phyloP scores from a whole-genome alignment of 2,888 invertebrate species.

The Nematopogon swammerdamellus region DNA sequence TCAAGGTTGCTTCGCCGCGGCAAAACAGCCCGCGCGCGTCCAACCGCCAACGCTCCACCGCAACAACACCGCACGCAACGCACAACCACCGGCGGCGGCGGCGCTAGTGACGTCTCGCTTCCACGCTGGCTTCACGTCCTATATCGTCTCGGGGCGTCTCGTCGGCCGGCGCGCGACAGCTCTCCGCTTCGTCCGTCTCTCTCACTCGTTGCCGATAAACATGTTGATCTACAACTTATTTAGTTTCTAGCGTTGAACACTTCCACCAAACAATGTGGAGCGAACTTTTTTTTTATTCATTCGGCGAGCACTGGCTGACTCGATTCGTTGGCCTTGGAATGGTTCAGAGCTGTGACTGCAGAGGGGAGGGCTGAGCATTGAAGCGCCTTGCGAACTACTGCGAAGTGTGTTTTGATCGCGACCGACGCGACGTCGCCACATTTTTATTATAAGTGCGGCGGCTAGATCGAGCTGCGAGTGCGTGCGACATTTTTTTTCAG shows the following conservation, averaged over 20 bases:
- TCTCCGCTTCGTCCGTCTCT: no score
- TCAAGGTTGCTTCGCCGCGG: conserved; percentile 37
- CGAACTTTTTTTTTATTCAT: not conserved
- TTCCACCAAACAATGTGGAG: not conserved
- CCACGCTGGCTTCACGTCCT: not conserved
- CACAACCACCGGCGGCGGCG: not conserved
- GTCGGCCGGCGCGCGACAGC: no score
- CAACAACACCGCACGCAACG: not conserved
- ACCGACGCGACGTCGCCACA: no score
- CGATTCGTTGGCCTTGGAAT: not conserved
- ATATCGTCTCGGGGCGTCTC: no score
- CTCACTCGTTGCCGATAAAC: not conserved
- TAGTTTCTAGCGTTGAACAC: not conserved
- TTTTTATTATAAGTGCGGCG: no score
- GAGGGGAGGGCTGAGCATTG: not conserved
- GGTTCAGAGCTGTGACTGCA: not conserved
- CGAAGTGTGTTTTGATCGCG: no score
- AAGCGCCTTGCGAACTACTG: not conserved
- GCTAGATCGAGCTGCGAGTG: no score
- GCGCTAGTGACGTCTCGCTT: not conserved
- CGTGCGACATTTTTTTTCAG: no score
- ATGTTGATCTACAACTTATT: not conserved
- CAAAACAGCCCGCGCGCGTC: conserved; percentile 6
- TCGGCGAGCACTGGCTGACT: not conserved
- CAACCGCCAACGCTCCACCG: conserved; percentile 44